Conservation (phyloP, 37 sponge, comb jelly and placozoan species). For the Tethya wilhelma region DNA sequence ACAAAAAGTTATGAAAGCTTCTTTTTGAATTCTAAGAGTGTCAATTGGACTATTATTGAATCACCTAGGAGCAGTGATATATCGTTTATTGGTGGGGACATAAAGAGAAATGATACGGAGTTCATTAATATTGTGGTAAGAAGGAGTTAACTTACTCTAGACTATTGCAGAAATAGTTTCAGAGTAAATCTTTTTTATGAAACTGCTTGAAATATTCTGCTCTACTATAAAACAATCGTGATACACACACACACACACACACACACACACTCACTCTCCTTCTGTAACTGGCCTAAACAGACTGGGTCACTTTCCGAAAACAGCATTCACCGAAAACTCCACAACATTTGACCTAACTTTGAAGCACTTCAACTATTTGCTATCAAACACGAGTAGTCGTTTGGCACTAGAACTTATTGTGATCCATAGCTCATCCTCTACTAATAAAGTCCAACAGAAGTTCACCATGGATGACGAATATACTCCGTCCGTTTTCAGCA, state of each 20-base stretch:
- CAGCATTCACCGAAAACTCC: constrained; percentile 43
- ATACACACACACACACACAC: too few species aligned
- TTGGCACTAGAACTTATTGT: constrained; percentile 63
- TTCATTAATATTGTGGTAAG: too few species aligned
- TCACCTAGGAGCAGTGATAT: background rate
- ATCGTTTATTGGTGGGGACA: too few species aligned
- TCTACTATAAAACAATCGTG: too few species aligned
- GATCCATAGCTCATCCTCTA: constrained; percentile 46
- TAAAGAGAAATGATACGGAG: too few species aligned
- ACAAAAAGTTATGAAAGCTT: background rate
- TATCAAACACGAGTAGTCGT: background rate
- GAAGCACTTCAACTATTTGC: constrained; percentile 12
- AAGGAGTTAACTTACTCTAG: too few species aligned
- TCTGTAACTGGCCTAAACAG: background rate
- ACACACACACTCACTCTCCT: constrained; percentile 5
- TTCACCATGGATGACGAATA: constrained; percentile 72
- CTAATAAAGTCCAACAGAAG: background rate
- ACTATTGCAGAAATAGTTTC: too few species aligned
- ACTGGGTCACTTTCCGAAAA: constrained; percentile 34
- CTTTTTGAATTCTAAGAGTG: background rate
- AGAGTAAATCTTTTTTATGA: too few species aligned
- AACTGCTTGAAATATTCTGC: too few species aligned
- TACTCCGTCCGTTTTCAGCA: constrained; percentile 73
- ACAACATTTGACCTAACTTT: constrained; percentile 49
- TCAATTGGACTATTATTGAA: constrained; percentile 24